Conservation (phyloP, 2,888 invertebrate species). For the Synanthedon vespiformis region DNA sequence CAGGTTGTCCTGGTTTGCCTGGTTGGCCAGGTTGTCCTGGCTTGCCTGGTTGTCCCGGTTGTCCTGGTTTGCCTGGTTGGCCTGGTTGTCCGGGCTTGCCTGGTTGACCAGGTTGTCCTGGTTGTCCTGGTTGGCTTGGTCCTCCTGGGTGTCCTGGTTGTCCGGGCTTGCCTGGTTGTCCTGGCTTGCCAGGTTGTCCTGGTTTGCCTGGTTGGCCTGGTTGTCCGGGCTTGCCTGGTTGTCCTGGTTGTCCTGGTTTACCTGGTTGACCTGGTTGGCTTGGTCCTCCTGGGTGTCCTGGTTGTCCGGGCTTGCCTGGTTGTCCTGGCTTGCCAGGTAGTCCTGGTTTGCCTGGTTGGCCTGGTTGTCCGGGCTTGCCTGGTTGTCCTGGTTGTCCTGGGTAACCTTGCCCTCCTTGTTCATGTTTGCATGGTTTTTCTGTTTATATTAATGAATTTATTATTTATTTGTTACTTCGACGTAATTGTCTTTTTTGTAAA, state of each 20-base stretch:
- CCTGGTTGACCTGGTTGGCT: not conserved
- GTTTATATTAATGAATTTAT: not conserved
- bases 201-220: not conserved
- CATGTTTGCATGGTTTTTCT: not conserved
- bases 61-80: not conserved
- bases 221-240: not conserved
- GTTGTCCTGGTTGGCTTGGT: not conserved
- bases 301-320: not conserved
- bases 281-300: not conserved
- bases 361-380: not conserved
- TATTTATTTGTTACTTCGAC: no score
- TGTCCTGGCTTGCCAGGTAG: not conserved
- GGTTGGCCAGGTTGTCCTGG: not conserved
- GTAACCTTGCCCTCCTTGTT: no score
- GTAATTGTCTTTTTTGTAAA: no score
- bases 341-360: not conserved
- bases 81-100: rapidly evolving
- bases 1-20: not conserved
- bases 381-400: no score
- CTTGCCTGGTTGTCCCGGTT: not conserved
- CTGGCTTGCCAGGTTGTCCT: no score
- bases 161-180: not conserved
- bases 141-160: not conserved
- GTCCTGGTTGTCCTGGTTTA: no score
- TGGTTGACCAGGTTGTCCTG: no score